A percentile compares a stretch with the other conserved stretches of the same genome.
Evolutionary conservation across 2,797 vertebrate genomes (phyloP).

Genomic region (Mustela erminea): DNA sequence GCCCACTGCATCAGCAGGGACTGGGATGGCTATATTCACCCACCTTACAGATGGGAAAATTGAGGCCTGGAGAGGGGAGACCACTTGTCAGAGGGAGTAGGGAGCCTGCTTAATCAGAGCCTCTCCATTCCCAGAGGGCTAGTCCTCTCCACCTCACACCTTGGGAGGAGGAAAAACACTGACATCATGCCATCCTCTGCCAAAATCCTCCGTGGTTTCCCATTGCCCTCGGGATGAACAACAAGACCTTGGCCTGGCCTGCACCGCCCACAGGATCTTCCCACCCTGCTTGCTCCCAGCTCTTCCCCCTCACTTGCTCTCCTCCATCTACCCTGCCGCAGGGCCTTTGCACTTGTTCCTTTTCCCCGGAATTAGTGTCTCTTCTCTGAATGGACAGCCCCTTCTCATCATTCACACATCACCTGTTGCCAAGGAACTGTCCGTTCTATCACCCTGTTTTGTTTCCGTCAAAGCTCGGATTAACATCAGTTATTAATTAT

Average conservation of each 20-base stretch:
- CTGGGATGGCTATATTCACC: background rate
- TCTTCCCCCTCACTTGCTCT: background rate
- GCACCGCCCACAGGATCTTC: background rate
- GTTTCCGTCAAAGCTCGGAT: background rate
- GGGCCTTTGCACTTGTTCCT: background rate
- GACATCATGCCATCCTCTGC: background rate
- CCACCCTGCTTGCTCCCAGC: background rate
- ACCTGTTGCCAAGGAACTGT: background rate
- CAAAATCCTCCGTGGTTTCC: background rate
- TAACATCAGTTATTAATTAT: conserved; percentile 38
- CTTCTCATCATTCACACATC: background rate
- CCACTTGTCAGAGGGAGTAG: background rate
- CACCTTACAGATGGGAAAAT: background rate
- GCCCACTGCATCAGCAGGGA: background rate
- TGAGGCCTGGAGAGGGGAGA: background rate
- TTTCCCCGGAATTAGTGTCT: background rate
- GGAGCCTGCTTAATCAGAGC: background rate
- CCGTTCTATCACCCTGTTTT: background rate
- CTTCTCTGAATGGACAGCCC: background rate
- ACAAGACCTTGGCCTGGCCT: background rate
- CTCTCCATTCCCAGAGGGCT: background rate
- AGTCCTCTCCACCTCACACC: background rate
- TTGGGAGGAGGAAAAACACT: background rate
- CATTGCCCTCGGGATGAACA: background rate
- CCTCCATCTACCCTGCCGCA: background rate